A percentile compares a stretch with the other conserved stretches of the same genome.
phyloP scores from a whole-genome alignment of 2,113 vertebrate species.

The Numenius arquata region DNA sequence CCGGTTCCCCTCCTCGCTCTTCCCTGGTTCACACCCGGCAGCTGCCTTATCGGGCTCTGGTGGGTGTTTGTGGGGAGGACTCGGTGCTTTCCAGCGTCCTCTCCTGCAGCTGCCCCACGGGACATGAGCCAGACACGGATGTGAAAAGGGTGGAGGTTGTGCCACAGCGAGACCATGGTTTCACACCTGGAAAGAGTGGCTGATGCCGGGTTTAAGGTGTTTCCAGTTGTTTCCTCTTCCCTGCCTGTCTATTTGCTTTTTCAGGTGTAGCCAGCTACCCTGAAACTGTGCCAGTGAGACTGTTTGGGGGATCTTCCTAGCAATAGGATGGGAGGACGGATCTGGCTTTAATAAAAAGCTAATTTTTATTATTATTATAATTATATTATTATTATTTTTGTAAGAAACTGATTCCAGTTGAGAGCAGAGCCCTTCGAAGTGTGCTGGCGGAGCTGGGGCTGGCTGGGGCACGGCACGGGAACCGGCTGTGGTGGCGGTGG shows the following conservation, averaged over 20 bases:
- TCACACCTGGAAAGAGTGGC: neutral
- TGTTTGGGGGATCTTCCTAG: neutral
- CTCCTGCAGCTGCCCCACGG: accelerated
- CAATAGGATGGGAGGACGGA: neutral
- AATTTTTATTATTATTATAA: neutral
- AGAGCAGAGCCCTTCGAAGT: neutral
- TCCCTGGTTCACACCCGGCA: accelerated
- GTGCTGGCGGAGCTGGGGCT: neutral
- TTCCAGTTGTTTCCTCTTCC: neutral
- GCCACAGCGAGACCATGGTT: neutral
- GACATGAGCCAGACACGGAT: accelerated
- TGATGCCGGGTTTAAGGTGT: neutral
- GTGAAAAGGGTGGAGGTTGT: neutral
- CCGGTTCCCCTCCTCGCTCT: accelerated
- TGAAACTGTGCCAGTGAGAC: neutral
- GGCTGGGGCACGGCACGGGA: accelerated
- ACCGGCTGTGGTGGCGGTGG: neutral
- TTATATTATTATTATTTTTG: neutral
- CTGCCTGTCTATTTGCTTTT: neutral
- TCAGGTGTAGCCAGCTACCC: neutral
- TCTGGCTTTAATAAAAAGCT: neutral
- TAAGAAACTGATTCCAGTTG: neutral
- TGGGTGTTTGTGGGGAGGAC: accelerated
- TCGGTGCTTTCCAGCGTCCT: accelerated
- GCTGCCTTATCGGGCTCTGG: accelerated